Evolutionary conservation across 2,888 invertebrate species (phyloP).

Genomic region (Euphydryas editha): DNA sequence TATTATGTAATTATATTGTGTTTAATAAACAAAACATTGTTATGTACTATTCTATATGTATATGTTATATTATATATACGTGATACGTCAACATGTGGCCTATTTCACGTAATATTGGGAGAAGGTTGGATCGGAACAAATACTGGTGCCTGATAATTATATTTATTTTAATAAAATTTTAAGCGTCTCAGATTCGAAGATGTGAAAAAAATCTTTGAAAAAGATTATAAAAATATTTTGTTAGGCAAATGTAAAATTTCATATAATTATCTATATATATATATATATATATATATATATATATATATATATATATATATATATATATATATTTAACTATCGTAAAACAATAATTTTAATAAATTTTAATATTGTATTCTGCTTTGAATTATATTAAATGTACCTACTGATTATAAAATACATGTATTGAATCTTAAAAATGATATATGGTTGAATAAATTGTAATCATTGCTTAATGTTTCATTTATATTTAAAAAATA

Average conservation of each 20-base stretch:
- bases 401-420: not conserved
- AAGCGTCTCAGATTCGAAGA: not conserved
- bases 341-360: not conserved
- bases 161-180: slow-evolving; percentile 6
- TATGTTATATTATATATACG: too few relatives aligned
- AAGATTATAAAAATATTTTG: not conserved
- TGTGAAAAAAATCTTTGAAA: not conserved
- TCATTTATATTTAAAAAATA: not conserved
- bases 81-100: slow-evolving; percentile 13
- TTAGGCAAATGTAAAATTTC: not conserved
- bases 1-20: too few relatives aligned
- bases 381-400: too few relatives aligned
- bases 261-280: too few relatives aligned
- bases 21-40: too few relatives aligned
- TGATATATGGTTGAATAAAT: not conserved
- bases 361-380: not conserved
- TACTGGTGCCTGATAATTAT: slow-evolving; percentile 31
- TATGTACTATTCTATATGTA: too few relatives aligned
- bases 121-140: slow-evolving; percentile 39
- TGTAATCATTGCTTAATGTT: not conserved
- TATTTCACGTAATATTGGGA: slow-evolving; percentile 10
- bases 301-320: too few relatives aligned
- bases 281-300: too few relatives aligned
- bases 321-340: too few relatives aligned
- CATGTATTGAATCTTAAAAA: not conserved